Evolutionary conservation across 1,140 invertebrate species (phyloP).

Genomic region (Diprion similis): DNA sequence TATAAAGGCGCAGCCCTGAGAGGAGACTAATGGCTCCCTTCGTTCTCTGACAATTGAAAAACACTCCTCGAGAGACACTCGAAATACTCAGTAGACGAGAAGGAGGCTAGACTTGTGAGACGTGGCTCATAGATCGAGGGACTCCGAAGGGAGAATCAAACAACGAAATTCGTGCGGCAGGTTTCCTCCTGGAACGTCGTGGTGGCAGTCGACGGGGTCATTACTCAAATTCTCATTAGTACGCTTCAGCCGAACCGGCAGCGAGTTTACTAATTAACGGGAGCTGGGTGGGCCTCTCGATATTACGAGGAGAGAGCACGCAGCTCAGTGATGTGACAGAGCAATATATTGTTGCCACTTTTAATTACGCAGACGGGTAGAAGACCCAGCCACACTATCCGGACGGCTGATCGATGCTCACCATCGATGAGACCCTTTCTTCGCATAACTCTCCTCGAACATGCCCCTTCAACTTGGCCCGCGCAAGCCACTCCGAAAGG

Average conservation of each 20-base stretch:
- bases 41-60: too few species aligned
- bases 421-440: slow-evolving; percentile 14
- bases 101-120: too few species aligned
- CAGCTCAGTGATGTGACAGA: slow-evolving; percentile 29
- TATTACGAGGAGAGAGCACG: slow-evolving; percentile 18
- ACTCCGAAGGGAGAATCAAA: slow-evolving; percentile 25
- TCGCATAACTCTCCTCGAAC: slow-evolving; percentile 27
- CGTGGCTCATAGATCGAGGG: too few species aligned
- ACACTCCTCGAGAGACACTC: too few species aligned
- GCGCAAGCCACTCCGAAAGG: slow-evolving; percentile 24
- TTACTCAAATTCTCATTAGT: slow-evolving; percentile 55
- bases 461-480: slow-evolving; percentile 30
- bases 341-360: slow-evolving; percentile 42
- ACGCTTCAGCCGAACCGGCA: slow-evolving; percentile 41
- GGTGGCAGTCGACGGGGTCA: slow-evolving; percentile 39
- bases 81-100: too few species aligned
- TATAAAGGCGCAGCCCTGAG: too few species aligned
- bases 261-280: slow-evolving; percentile 54
- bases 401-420: slow-evolving; percentile 27
- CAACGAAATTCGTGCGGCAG: slow-evolving; percentile 16
- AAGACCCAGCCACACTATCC: slow-evolving; percentile 23
- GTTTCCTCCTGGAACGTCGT: slow-evolving; percentile 19
- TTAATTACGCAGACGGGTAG: slow-evolving; percentile 36
- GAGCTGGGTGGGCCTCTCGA: slow-evolving; percentile 41
- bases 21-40: too few species aligned